phyloP scores from a whole-genome alignment of 2,797 vertebrate species.

The Gambusia yucatana region DNA sequence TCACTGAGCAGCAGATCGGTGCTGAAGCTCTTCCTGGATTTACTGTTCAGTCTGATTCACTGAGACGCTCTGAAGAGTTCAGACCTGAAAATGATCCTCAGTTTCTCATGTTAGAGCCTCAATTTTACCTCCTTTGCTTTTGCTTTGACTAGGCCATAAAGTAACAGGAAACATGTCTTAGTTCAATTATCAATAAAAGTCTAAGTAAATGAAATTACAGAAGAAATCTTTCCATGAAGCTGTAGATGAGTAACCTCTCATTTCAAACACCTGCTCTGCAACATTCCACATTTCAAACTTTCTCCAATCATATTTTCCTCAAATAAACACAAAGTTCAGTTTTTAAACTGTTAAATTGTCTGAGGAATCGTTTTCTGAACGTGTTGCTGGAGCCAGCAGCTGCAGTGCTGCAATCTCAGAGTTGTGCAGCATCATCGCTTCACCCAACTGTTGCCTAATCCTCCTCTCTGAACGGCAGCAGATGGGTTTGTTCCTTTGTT shows the following conservation, averaged over 20 bases:
- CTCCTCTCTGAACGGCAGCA: conserved; percentile 42
- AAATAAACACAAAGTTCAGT: background rate
- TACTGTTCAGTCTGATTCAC: background rate
- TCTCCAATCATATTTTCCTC: background rate
- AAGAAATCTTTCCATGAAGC: background rate
- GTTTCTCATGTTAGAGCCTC: background rate
- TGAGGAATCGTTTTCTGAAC: background rate
- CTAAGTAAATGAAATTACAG: background rate
- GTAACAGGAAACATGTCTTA: no score
- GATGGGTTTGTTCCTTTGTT: conserved; percentile 57
- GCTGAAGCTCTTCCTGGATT: conserved; percentile 15
- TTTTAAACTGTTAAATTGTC: background rate
- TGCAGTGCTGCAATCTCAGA: conserved; percentile 29
- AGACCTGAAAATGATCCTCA: background rate
- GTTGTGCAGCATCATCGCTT: conserved; percentile 23
- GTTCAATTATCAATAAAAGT: background rate
- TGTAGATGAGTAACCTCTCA: background rate
- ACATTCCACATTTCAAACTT: background rate
- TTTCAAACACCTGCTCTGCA: background rate
- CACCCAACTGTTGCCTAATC: conserved; percentile 56
- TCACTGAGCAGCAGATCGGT: conserved; percentile 33
- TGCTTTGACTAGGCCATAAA: background rate
- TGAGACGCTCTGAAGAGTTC: background rate
- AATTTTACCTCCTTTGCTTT: background rate
- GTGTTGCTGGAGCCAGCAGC: conserved; percentile 31